Percentiles rank a stretch among this genome's conserved stretches.
These are phyloP conservation scores for Caenorhabditis becei DNA, from an alignment of 2,888 invertebrate genomes.

Conservation along the genomic window DNA sequence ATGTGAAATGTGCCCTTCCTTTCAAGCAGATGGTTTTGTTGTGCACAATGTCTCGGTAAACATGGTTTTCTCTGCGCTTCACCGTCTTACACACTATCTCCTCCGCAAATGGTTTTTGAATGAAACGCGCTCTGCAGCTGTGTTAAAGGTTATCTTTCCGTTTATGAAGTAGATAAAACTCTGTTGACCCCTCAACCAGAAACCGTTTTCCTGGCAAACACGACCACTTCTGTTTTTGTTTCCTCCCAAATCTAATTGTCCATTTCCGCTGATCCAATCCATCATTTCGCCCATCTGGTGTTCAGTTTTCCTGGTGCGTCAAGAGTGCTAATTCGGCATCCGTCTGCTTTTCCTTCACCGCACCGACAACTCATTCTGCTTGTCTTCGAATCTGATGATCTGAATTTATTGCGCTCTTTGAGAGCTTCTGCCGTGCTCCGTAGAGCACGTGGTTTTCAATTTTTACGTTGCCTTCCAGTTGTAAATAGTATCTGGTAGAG, in stretches of 20 bases:
- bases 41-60: slow-evolving; percentile 40
- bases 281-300: slow-evolving; percentile 54
- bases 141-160: slow-evolving; percentile 2
- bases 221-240: slow-evolving; percentile 17
- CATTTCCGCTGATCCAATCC: slow-evolving; percentile 32
- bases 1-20: slow-evolving; percentile 16
- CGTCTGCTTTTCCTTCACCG: slow-evolving; percentile 19
- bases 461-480: neutral
- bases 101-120: neutral
- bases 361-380: slow-evolving; percentile 17
- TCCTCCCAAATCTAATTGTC: slow-evolving; percentile 34
- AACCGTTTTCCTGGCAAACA: neutral
- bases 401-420: neutral
- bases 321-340: slow-evolving; percentile 39
- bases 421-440: no score
- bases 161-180: neutral
- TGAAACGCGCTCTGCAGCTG: neutral
- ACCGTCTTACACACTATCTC: neutral
- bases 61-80: slow-evolving; percentile 30
- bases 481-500: neutral
- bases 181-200: neutral
- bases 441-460: neutral
- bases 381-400: slow-evolving; percentile 2
- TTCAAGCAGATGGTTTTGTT: slow-evolving; percentile 49
- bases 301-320: slow-evolving; percentile 35